Base-by-base conservation (phyloP, 2,113 vertebrate species). In the Toxostoma redivivum region DNA sequence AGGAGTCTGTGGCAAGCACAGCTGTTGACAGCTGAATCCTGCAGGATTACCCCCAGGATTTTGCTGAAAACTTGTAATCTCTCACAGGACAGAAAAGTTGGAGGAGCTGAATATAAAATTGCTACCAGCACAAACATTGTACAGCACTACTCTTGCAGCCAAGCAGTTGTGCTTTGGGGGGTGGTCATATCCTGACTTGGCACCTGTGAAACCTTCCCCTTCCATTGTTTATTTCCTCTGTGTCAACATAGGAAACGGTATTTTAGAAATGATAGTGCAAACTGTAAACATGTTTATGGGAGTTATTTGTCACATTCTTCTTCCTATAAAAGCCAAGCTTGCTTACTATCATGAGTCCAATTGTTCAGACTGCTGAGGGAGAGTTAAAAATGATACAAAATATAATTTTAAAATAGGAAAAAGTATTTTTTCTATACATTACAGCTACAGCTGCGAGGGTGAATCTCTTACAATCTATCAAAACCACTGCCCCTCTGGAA, bases 1-100 rank as follows among this genome's bases (percentile, higher is more conserved):
- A 94, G 85, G 24, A 88, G 76, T 81, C 92, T n/a, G 27, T 14
- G 61, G 92, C 31, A 82, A 90, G 53, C 92, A 88, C 92, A 96
- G 94, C 94, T 95, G 90, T n/a, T 78, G 88, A 88, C 51, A 37
- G 82, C 64, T 78, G 95, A 95, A 96, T 94, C 82, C 92, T 92
- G 67, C 82, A 93, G 90, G 86, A 96, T 84, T 90, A 90, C 67
- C 40, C 76, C 28, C 66, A 83, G 54, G 90, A 94, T 91, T 89
- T 70, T 77, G 82, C 69, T 90, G 86, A 50, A 92, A 93, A 95
- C 76, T 81, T 88, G 80, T 94, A 78, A 93, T 91, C 88, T 86
- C 88, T 47, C 60, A 81, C 35, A 56, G 69, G 79, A 92, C 72
- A 93, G 56, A 42, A 38, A 88, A 83, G 44, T 28, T 88, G 81